Conservation (phyloP, 2,888 invertebrate species). For the Chrysotoxum bicinctum region DNA sequence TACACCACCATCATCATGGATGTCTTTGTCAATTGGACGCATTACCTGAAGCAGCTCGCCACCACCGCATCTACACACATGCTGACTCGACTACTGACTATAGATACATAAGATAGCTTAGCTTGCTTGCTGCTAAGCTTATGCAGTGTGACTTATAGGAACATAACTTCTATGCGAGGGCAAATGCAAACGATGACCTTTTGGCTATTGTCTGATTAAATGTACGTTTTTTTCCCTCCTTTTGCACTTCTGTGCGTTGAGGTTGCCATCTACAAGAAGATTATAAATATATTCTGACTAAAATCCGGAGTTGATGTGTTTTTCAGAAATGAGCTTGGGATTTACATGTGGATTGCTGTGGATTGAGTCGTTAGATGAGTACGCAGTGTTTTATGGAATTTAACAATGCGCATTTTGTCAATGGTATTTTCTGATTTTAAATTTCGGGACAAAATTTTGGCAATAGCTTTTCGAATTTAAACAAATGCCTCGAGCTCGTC, state of each 20-base stretch:
- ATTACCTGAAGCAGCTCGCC: slow-evolving; percentile 49
- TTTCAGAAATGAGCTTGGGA: slow-evolving; percentile 26
- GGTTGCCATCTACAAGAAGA: slow-evolving; percentile 8
- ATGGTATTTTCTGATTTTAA: background rate
- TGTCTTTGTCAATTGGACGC: slow-evolving; percentile 66
- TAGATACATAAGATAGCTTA: background rate
- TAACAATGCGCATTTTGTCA: background rate
- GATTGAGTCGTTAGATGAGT: slow-evolving; percentile 35
- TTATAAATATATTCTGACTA: slow-evolving; percentile 15
- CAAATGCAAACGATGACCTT: slow-evolving; percentile 65
- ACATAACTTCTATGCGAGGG: slow-evolving; percentile 54
- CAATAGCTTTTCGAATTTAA: background rate
- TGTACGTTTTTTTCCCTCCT: slow-evolving; percentile 38
- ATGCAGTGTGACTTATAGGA: slow-evolving; percentile 45
- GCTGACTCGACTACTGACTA: background rate
- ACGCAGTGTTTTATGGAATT: background rate
- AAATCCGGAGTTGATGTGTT: background rate
- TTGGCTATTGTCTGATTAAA: slow-evolving; percentile 62
- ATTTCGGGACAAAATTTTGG: background rate
- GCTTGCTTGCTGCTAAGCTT: slow-evolving; percentile 15
- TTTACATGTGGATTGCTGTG: slow-evolving; percentile 36
- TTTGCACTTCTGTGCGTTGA: slow-evolving; percentile 50
- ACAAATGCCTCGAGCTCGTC: too few relatives aligned
- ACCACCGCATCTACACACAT: slow-evolving; percentile 8
- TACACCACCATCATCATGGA: slow-evolving; percentile 33